Conservation (phyloP, 1,140 invertebrate genomes). For the Caenorhabditis remanei region DNA sequence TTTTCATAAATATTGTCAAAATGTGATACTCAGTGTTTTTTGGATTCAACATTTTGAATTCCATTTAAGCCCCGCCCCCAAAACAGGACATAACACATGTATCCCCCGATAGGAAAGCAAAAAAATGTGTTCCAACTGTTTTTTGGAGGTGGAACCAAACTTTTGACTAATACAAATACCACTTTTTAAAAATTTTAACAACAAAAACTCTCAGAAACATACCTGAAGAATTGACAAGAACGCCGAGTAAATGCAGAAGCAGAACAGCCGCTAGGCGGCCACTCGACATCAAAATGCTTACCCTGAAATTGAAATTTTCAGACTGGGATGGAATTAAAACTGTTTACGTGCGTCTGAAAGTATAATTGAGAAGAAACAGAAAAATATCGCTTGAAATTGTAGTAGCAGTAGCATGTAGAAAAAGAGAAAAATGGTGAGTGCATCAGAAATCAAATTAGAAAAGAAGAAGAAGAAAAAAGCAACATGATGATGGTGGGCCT, state of each 20-base stretch:
- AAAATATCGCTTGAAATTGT: too few species aligned
- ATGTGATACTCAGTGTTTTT: too few species aligned
- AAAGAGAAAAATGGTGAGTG: background rate
- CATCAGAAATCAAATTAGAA: conserved; percentile 3
- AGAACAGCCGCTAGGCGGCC: conserved; percentile 8
- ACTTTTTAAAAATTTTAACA: too few species aligned
- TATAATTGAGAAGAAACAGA: background rate
- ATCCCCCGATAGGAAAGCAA: too few species aligned
- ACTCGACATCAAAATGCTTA: conserved; percentile 33
- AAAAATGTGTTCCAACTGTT: too few species aligned
- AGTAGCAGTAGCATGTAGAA: background rate
- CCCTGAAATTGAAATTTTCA: background rate
- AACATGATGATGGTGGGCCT: background rate
- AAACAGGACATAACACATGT: too few species aligned
- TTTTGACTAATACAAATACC: too few species aligned
- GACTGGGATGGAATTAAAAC: background rate
- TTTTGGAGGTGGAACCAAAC: too few species aligned
- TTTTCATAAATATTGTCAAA: too few species aligned
- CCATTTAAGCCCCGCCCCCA: too few species aligned
- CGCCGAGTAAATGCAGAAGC: background rate
- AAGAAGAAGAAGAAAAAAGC: background rate
- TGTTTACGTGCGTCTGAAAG: background rate
- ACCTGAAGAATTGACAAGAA: background rate
- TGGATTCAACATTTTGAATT: too few species aligned
- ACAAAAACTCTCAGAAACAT: background rate